Percentiles rank a stretch among this genome's conserved stretches.
phyloP scores from a whole-genome alignment of 2,113 vertebrate genomes.

The Grammomys surdaster region DNA sequence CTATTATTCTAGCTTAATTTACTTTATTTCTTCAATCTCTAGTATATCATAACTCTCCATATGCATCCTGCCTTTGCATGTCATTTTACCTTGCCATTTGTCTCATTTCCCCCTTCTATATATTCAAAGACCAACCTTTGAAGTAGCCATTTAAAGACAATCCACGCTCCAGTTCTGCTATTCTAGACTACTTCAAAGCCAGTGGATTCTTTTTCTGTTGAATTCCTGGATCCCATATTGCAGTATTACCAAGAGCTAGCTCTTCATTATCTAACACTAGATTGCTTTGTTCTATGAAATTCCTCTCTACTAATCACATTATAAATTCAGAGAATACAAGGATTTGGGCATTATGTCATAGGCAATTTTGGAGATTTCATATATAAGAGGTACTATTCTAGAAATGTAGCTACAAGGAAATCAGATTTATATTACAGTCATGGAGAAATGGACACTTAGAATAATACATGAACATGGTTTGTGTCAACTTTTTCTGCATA shows the following conservation, averaged over 20 bases:
- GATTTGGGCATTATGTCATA: background rate
- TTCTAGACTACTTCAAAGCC: background rate
- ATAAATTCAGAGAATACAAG: background rate
- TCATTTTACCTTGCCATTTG: background rate
- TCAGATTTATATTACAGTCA: background rate
- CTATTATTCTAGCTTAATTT: background rate
- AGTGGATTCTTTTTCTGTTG: background rate
- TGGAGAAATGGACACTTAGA: conserved; percentile 8
- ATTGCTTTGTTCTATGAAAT: background rate
- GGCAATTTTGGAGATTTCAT: background rate
- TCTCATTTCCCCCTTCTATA: background rate
- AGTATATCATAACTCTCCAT: background rate
- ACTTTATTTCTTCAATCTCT: background rate
- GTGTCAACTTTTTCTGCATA: background rate
- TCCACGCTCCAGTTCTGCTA: background rate
- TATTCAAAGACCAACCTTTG: background rate
- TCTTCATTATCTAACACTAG: background rate
- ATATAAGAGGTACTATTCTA: background rate
- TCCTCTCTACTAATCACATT: background rate
- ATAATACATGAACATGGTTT: background rate
- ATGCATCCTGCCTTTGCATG: background rate
- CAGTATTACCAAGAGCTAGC: background rate
- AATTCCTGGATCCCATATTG: background rate
- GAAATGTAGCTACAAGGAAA: background rate
- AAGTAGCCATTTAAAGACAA: background rate